phyloP scores from a whole-genome alignment of 2,888 invertebrate species.

The Noctua fimbriata region DNA sequence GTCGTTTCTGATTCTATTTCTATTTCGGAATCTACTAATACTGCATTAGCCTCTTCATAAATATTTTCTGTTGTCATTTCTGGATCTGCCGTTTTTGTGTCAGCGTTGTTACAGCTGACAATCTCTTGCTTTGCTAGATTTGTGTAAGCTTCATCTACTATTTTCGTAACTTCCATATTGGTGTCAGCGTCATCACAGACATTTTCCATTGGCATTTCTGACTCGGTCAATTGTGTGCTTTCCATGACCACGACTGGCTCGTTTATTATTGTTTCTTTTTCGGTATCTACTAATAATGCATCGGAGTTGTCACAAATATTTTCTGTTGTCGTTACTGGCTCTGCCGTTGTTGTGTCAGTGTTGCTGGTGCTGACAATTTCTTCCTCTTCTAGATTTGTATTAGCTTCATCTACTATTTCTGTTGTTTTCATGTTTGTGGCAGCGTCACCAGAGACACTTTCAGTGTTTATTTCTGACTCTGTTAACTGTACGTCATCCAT shows the following conservation, averaged over 20 bases:
- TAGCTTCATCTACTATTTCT: background rate
- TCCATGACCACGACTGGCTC: background rate
- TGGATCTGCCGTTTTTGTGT: background rate
- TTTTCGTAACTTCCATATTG: conserved; percentile 4
- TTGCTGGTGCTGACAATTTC: background rate
- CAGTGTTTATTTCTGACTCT: background rate
- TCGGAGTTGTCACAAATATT: background rate
- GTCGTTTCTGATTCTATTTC: background rate
- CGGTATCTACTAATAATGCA: background rate
- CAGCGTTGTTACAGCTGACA: background rate
- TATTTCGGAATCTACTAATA: background rate
- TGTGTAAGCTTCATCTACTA: background rate
- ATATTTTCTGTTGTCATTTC: background rate
- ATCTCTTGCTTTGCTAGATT: background rate
- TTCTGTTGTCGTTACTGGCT: background rate
- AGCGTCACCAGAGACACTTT: background rate
- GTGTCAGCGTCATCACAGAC: background rate
- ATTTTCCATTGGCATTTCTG: background rate
- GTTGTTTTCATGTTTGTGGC: background rate
- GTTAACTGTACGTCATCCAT: background rate
- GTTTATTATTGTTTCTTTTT: background rate
- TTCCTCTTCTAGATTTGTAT: background rate
- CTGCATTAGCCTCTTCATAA: background rate
- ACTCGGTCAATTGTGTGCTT: background rate
- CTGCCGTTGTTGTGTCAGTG: background rate